A percentile compares a stretch with the other conserved stretches of the same genome.
phyloP scores from a whole-genome alignment of 2,113 vertebrate species.

The Brachionichthys hirsutus region DNA sequence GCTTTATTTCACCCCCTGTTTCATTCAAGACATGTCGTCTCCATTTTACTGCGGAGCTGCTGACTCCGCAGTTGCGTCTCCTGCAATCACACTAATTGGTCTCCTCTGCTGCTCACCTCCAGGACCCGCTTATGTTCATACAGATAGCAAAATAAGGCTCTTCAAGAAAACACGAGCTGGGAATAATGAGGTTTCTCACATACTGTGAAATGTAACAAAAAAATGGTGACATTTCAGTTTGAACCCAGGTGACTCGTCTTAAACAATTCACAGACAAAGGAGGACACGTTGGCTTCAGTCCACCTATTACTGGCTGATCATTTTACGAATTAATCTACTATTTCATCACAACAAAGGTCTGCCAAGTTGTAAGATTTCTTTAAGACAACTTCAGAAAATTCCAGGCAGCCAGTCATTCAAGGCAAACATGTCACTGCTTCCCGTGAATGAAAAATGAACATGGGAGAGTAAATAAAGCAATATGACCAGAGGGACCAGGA shows the following conservation, averaged over 20 bases:
- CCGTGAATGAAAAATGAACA: constrained; percentile 82
- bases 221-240: constrained; percentile 82
- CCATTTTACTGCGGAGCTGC: constrained; percentile 67
- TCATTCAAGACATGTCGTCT: constrained; percentile 44
- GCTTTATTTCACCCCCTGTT: constrained; percentile 60
- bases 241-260: constrained; percentile 74
- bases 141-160: constrained; percentile 79
- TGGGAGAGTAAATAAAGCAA: constrained; percentile 82
- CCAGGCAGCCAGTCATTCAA: constrained; percentile 73
- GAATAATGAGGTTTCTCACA: constrained; percentile 81
- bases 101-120: constrained; percentile 76
- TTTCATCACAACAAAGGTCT: constrained; percentile 56
- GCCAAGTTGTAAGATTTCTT: constrained; percentile 63
- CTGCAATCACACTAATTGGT: constrained; percentile 82
- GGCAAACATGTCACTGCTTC: constrained; percentile 77
- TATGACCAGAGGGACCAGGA: constrained; percentile 84
- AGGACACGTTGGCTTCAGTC: constrained; percentile 57
- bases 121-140: constrained; percentile 77
- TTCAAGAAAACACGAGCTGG: constrained; percentile 76
- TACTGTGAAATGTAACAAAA: constrained; percentile 76
- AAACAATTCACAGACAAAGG: constrained; percentile 73
- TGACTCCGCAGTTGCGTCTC: constrained; percentile 74
- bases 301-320: constrained; percentile 72
- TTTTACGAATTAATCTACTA: constrained; percentile 70
- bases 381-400: constrained; percentile 70